phyloP scores from a whole-genome alignment of 2,888 invertebrate genomes.

The Lathronympha strigana region DNA sequence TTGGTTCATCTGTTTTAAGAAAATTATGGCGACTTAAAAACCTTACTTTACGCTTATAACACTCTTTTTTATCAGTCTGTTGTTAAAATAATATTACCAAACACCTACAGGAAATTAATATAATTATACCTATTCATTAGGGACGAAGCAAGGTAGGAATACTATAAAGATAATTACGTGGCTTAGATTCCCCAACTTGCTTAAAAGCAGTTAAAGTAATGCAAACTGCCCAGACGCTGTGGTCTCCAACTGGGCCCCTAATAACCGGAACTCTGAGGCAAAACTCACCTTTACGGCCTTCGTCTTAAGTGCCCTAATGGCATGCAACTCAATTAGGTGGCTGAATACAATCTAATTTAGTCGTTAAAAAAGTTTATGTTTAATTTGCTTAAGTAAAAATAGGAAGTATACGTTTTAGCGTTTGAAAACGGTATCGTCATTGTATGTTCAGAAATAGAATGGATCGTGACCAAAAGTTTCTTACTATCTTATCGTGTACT shows the following conservation, averaged over 20 bases:
- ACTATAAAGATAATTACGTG: slow-evolving; percentile 33
- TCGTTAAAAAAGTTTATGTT: slow-evolving; percentile 34
- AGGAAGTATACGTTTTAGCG: neutral
- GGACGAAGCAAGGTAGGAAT: slow-evolving; percentile 24
- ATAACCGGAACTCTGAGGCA: slow-evolving; percentile 17
- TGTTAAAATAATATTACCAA: no score
- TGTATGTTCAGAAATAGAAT: neutral
- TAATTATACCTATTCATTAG: slow-evolving; percentile 29
- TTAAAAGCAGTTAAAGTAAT: slow-evolving; percentile 41
- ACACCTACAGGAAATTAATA: no score
- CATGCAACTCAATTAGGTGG: slow-evolving; percentile 25
- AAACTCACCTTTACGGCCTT: slow-evolving; percentile 33
- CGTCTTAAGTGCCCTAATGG: slow-evolving; percentile 36
- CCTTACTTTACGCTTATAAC: no score
- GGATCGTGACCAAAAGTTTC: no score
- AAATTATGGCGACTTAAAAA: no score
- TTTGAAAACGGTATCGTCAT: neutral
- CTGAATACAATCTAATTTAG: slow-evolving; percentile 33
- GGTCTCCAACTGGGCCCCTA: slow-evolving; percentile 24
- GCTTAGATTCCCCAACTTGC: slow-evolving; percentile 32
- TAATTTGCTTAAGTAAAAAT: slow-evolving; percentile 10
- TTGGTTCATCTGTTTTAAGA: no score
- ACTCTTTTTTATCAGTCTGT: no score
- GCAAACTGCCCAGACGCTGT: slow-evolving; percentile 24
- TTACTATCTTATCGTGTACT: neutral